Base-by-base conservation (phyloP, 1,140 invertebrate genomes). In the Agrilus planipennis region DNA sequence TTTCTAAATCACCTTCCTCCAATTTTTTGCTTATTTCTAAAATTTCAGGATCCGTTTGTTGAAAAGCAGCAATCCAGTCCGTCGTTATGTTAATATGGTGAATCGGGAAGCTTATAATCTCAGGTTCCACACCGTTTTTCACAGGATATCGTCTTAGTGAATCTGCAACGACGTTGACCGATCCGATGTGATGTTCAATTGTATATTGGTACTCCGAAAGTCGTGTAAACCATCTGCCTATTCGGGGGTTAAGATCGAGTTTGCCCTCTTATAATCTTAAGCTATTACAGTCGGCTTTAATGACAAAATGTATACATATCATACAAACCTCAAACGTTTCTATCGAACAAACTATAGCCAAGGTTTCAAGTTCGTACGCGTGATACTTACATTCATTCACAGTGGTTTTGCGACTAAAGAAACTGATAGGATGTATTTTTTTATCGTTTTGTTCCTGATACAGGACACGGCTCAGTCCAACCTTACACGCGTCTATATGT, bases 251-350 rank as follows among this genome's bases (percentile, higher is more conserved):
- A 10, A 25, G 23, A 20, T 50, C 45, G 44, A 15, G 16, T 15
- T 50, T 50, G 15, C 41, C 23, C 19, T 29, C 41, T 21, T 43
- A 12, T 21, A 39, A 18, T 30, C 40, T 47, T 15, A n/a, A n/a
- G 30, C 44, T 50, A 16, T 50, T 50, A 28, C 48, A 47, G 20
- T 50, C 48, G 1, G 47, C 47, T 38, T 32, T 31, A 15, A 50
- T 46, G 1, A 21, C 21, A 41, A 74, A 36, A 46, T n/a, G n/a
- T 14, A 11, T 14, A 39, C 17, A 1, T 23, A 23, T 10, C 10
- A 73, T 46, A 52, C 64, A 73, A 23, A 59, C 44, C 5, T 55
- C 42, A 46, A 70, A 70, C 28, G 60, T 52, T 45, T 60, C 52
- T 4, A 73, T 51, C 0, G 62, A 61, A n/a, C 23, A 23, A 5